Conservation (phyloP, 2,888 invertebrate species). For the Apoda limacodes region DNA sequence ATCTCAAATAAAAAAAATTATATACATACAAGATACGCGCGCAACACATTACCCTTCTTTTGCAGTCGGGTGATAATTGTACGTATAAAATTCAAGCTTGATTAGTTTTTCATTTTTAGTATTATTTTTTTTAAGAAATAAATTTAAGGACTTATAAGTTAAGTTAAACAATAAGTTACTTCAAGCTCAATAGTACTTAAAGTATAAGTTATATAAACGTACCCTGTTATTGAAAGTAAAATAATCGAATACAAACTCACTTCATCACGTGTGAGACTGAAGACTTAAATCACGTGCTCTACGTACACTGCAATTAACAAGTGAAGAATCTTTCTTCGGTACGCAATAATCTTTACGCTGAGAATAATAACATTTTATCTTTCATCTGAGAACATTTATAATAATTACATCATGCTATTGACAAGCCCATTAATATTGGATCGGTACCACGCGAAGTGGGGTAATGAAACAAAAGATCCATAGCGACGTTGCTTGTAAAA, state of each 20-base stretch:
- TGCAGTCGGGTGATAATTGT: too few species aligned
- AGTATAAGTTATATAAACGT: conserved; percentile 15
- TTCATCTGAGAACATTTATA: conserved; percentile 50
- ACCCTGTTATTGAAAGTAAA: conserved; percentile 31
- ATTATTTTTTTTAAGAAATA: too few species aligned
- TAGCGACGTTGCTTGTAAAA: too few species aligned
- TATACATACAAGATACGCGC: too few species aligned
- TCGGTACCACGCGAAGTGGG: conserved; percentile 22
- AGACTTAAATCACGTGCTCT: too few species aligned
- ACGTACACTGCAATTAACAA: conserved; percentile 44
- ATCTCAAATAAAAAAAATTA: too few species aligned
- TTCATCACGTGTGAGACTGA: conserved; percentile 39
- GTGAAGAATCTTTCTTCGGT: conserved; percentile 34
- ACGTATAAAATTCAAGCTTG: too few species aligned
- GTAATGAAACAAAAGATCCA: conserved; percentile 19
- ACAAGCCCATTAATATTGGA: conserved; percentile 55
- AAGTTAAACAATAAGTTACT: too few species aligned
- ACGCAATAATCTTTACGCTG: conserved; percentile 36
- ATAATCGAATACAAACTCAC: conserved; percentile 27
- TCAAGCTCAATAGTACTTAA: too few species aligned
- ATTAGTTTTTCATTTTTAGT: too few species aligned
- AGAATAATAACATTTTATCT: conserved; percentile 53
- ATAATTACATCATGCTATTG: conserved; percentile 60
- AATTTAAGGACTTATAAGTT: too few species aligned
- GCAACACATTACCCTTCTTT: too few species aligned